phyloP scores from a whole-genome alignment of 2,113 vertebrate genomes.

The Cryptoleucopteryx plumbea region DNA sequence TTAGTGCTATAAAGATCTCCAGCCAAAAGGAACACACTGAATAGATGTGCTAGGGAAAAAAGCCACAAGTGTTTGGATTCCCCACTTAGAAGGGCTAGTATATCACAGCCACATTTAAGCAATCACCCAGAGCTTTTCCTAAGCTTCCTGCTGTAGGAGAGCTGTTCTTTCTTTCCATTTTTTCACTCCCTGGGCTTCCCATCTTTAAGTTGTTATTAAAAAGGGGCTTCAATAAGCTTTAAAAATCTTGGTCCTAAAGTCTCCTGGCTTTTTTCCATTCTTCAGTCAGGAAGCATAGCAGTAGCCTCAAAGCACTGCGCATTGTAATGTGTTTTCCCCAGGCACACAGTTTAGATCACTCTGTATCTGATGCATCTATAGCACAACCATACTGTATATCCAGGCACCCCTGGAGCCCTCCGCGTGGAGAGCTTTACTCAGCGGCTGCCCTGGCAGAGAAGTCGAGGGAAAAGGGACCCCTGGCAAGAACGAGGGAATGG shows the following conservation, averaged over 20 bases:
- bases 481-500: not conserved
- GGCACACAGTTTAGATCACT: not conserved
- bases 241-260: not conserved
- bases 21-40: not conserved
- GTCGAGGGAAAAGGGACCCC: not conserved
- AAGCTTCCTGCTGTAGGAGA: not conserved
- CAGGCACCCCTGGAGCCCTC: not conserved
- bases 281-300: not conserved
- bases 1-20: not conserved
- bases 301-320: not conserved
- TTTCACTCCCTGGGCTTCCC: not conserved
- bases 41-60: conserved; percentile 8
- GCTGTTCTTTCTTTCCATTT: not conserved
- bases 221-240: not conserved
- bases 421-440: not conserved
- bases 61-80: not conserved
- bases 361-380: not conserved
- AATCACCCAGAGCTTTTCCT: not conserved
- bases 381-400: not conserved
- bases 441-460: not conserved
- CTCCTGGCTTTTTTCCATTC: not conserved
- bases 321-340: not conserved
- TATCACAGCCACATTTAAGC: not conserved
- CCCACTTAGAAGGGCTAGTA: not conserved
- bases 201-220: not conserved